Percentiles rank a stretch among this genome's conserved stretches.
Conservation (phyloP, 2,888 invertebrate genomes). For the Drosophila algonquin region DNA sequence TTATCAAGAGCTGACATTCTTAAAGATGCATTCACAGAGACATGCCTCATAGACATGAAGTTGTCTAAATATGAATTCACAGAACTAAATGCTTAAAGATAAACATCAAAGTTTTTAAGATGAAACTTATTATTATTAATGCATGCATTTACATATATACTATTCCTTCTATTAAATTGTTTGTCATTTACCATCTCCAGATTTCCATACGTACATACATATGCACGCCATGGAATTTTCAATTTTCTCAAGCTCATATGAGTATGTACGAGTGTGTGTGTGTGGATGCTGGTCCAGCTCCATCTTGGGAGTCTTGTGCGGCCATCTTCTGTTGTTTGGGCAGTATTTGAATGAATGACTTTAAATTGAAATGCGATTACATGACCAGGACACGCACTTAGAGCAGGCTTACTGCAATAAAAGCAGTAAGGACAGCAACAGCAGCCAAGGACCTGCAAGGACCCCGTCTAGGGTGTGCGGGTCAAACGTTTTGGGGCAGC, state of each 20-base stretch:
- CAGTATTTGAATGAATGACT: conserved; percentile 66
- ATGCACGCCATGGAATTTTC: conserved; percentile 79
- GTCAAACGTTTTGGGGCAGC: conserved; percentile 56
- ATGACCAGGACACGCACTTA: conserved; percentile 82
- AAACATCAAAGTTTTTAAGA: too few species aligned
- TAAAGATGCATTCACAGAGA: too few species aligned
- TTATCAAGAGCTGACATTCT: too few species aligned
- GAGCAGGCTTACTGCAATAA: conserved; percentile 69
- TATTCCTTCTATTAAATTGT: not conserved
- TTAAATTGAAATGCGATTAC: conserved; percentile 83
- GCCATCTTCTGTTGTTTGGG: conserved; percentile 27
- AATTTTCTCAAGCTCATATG: conserved; percentile 78
- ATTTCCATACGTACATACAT: not conserved
- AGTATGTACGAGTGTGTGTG: not conserved
- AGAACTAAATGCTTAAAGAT: too few species aligned
- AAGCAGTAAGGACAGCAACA: conserved; percentile 30
- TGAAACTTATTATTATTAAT: too few species aligned
- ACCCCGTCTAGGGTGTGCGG: conserved; percentile 41
- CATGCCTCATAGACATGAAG: too few species aligned
- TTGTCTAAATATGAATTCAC: too few species aligned
- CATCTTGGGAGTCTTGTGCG: conserved; percentile 15
- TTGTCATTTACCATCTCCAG: not conserved
- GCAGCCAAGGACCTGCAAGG: conserved; percentile 20
- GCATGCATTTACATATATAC: too few species aligned
- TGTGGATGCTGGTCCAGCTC: not conserved